Base-by-base conservation (phyloP, 2,113 vertebrate species). In the Monopterus albus region DNA sequence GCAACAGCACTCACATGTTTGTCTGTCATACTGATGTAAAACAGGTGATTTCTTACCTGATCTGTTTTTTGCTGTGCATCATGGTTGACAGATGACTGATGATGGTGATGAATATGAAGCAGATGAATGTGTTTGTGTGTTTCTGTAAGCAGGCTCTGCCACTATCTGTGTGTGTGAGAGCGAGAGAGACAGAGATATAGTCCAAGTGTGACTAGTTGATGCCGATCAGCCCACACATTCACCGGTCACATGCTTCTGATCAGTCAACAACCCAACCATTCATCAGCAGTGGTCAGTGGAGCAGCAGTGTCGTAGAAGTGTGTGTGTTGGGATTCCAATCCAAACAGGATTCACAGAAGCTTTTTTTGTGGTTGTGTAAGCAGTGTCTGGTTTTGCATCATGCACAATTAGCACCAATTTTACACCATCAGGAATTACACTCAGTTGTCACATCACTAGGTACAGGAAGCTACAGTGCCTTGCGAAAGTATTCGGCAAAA, bases 31-130 rank as follows among this genome's bases (percentile, higher is more conserved):
- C 2, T 33, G 9, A 49, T 21, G 0, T 4, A 4, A 14, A 3
- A 26, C 29, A 42, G 7, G 8, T 0, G 15, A 57, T 72, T 9
- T 31, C 83, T 91, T 86, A 94, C 93, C 92, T 86, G 83, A 93
- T 93, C 38, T 91, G 85, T 10, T 92, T 90, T 85, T 89, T 93
- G 79, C 87, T 90, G 79, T 93, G 89, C 92, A 93, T 94, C 76
- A 70, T 83, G 73, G 55, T 63, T 1, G 40, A 38, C n/a, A 14
- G 36, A 52, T 0, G 2, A 43, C 3, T 20, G 26, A 25, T 6
- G 18, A 49, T 17, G 57, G n/a, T 4, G 61, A 53, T 4, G 26
- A 21, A 18, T 3, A 18, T 14, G 15, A 39, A 70, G 45, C 29
- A 29, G 21, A 46, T 33, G 14, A 39, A 50, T 51, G 36, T 39